Evolutionary conservation across 2,888 invertebrate genomes (phyloP).

Genomic region (Melikaiella ostensackeni): DNA sequence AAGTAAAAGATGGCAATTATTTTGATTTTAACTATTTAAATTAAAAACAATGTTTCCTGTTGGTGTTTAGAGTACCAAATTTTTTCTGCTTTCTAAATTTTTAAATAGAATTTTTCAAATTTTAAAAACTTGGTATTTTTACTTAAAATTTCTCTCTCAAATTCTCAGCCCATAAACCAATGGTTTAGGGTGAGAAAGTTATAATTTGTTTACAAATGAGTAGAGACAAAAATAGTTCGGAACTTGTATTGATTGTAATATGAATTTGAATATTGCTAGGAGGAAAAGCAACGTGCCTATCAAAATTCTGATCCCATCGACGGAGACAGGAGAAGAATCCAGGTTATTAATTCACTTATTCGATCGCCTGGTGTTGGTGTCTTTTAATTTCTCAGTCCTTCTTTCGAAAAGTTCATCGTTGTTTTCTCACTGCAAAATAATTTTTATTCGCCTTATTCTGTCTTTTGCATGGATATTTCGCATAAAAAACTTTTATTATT

Average conservation of each 20-base stretch:
- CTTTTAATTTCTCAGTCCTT: constrained; percentile 49
- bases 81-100: not conserved
- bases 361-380: constrained; percentile 62
- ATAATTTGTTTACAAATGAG: not conserved
- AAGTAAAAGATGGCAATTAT: not conserved
- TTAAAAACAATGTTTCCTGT: not conserved
- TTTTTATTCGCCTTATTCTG: not conserved
- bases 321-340: constrained; percentile 71
- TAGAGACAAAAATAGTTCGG: not conserved
- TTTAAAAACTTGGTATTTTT: not conserved
- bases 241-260: constrained; percentile 4
- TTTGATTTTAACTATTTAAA: not conserved
- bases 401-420: constrained; percentile 1
- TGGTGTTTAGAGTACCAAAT: not conserved
- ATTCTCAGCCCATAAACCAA: not conserved
- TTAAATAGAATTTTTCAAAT: not conserved
- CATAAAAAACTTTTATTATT: not conserved
- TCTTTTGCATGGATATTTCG: constrained; percentile 17
- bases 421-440: constrained; percentile 32
- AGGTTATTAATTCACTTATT: constrained; percentile 70
- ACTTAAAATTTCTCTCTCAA: not conserved
- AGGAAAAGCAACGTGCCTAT: constrained; percentile 76
- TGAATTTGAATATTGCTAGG: constrained; percentile 70
- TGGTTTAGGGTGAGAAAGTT: not conserved
- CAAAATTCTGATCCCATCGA: constrained; percentile 74